These are phyloP conservation scores for Embidobia sp. DNA, from an alignment of 2,888 invertebrate genomes.

Conservation along the genomic window DNA sequence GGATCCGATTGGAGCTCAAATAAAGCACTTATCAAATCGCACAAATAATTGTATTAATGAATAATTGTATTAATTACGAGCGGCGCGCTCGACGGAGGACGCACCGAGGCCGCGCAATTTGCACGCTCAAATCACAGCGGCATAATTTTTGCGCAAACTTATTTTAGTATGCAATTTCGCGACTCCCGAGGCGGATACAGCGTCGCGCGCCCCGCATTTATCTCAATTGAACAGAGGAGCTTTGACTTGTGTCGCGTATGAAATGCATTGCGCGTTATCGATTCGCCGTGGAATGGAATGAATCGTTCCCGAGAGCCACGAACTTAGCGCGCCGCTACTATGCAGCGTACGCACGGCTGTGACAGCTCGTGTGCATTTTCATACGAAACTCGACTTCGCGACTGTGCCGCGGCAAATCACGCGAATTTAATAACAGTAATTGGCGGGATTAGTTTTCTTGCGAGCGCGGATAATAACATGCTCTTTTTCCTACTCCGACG, in stretches of 20 bases:
- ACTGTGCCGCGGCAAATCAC: conserved; percentile 35
- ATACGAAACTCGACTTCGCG: conserved; percentile 32
- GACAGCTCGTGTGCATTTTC: conserved; percentile 15
- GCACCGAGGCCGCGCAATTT: neutral
- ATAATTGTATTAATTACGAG: too few species aligned
- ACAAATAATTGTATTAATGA: too few species aligned
- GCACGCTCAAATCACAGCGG: conserved; percentile 20
- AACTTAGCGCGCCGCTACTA: conserved; percentile 46
- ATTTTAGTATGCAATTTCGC: conserved; percentile 38
- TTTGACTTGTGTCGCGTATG: conserved; percentile 60
- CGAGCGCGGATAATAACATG: conserved; percentile 19
- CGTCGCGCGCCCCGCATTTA: conserved; percentile 55
- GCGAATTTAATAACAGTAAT: conserved; percentile 48
- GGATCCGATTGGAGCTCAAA: too few species aligned
- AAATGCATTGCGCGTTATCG: conserved; percentile 59
- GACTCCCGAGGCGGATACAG: conserved; percentile 34
- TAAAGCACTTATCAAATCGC: too few species aligned
- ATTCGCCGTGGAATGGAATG: conserved; percentile 52
- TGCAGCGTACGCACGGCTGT: conserved; percentile 45
- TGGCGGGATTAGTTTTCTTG: conserved; percentile 35
- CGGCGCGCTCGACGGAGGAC: too few species aligned
- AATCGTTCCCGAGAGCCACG: conserved; percentile 47
- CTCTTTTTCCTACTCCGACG: conserved; percentile 10
- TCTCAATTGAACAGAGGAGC: conserved; percentile 60
- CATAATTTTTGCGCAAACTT: conserved; percentile 21